phyloP scores from a whole-genome alignment of 1,140 invertebrate genomes.

The Drosophila simulans region DNA sequence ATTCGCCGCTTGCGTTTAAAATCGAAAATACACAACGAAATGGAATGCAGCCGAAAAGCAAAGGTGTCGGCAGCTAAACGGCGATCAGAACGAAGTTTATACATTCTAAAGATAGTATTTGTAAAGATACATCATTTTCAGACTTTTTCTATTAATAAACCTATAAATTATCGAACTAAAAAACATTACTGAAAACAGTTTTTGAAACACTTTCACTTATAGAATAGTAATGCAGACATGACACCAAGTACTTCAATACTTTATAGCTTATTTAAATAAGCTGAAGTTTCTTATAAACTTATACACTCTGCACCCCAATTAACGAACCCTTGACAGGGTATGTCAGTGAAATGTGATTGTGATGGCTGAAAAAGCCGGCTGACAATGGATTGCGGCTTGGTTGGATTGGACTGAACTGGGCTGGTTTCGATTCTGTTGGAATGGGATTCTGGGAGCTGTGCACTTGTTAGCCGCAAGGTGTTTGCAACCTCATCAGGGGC shows the following conservation, averaged over 20 bases:
- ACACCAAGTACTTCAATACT: too few relatives aligned
- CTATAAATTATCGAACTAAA: too few relatives aligned
- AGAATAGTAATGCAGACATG: too few relatives aligned
- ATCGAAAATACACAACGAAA: slow-evolving; percentile 71
- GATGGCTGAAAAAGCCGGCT: slow-evolving; percentile 49
- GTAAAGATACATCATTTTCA: neutral
- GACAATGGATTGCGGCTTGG: slow-evolving; percentile 25
- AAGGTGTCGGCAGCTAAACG: neutral
- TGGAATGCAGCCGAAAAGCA: slow-evolving; percentile 52
- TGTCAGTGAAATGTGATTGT: slow-evolving; percentile 56
- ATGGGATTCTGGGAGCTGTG: slow-evolving; percentile 22
- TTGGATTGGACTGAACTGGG: neutral
- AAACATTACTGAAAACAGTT: too few relatives aligned
- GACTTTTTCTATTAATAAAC: too few relatives aligned
- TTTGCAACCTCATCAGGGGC: slow-evolving; percentile 36
- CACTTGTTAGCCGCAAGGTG: slow-evolving; percentile 77
- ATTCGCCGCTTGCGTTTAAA: slow-evolving; percentile 69
- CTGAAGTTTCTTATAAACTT: neutral
- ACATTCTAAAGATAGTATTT: neutral
- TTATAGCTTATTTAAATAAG: too few relatives aligned
- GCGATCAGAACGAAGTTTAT: neutral
- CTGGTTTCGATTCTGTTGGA: neutral
- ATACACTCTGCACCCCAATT: neutral
- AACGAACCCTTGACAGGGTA: neutral
- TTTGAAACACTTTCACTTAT: too few relatives aligned